Evolutionary conservation across 2,113 vertebrate species (phyloP).

Genomic region (Salvelinus sp.): DNA sequence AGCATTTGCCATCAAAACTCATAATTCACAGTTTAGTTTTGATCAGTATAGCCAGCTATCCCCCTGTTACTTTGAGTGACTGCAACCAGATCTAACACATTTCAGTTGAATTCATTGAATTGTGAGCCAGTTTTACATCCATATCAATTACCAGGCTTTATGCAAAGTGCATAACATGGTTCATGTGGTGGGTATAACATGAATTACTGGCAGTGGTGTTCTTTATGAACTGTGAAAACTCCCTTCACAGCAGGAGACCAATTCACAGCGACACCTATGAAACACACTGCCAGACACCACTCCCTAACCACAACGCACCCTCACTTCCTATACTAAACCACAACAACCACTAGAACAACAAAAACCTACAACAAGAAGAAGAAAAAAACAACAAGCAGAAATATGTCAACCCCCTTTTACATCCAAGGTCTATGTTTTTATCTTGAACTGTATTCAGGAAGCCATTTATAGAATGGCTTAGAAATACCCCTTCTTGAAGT

Average conservation of each 20-base stretch:
- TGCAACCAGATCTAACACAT: conserved; percentile 19
- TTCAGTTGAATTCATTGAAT: conserved; percentile 30
- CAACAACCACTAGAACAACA: neutral
- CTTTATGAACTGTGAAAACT: conserved; percentile 45
- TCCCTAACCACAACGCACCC: neutral
- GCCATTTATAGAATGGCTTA: conserved; percentile 6
- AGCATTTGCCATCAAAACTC: neutral
- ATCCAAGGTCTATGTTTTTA: conserved; percentile 37
- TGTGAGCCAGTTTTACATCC: conserved; percentile 12
- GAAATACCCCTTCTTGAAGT: conserved; percentile 37
- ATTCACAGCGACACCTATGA: neutral
- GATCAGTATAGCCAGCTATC: neutral
- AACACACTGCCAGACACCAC: no score
- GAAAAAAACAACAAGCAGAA: conserved; percentile 1
- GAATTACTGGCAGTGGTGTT: conserved; percentile 26
- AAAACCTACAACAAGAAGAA: no score
- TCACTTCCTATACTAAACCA: neutral
- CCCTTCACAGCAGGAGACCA: conserved; percentile 36
- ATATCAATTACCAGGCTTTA: conserved; percentile 29
- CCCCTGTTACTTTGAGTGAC: neutral
- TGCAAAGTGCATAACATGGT: conserved; percentile 15
- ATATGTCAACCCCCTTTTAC: conserved; percentile 14
- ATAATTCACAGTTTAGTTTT: neutral
- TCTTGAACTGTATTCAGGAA: conserved; percentile 13
- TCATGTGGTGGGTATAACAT: conserved; percentile 15